phyloP scores from a whole-genome alignment of 2,888 invertebrate species.

The Beris morrisii region DNA sequence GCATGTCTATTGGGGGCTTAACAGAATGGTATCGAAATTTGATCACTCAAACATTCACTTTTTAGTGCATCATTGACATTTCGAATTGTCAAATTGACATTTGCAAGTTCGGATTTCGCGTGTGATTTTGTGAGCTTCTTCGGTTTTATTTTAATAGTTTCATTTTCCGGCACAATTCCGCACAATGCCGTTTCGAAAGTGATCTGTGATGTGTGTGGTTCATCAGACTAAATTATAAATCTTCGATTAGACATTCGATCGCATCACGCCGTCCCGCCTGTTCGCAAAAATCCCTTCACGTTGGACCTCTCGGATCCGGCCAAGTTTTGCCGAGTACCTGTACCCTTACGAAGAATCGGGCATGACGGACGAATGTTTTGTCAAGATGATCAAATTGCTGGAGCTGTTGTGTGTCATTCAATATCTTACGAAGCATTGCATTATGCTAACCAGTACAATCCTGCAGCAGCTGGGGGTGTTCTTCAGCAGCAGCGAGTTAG shows the following conservation, averaged over 20 bases:
- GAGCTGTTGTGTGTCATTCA: conserved; percentile 66
- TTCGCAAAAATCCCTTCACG: background rate
- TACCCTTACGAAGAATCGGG: conserved; percentile 13
- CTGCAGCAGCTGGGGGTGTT: conserved; percentile 76
- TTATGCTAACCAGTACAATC: conserved; percentile 71
- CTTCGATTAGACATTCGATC: background rate
- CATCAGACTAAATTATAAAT: too few relatives aligned
- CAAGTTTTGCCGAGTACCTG: conserved; percentile 58
- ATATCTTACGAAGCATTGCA: conserved; percentile 69
- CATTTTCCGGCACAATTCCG: too few relatives aligned
- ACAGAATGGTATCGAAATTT: too few relatives aligned
- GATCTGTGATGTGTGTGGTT: too few relatives aligned
- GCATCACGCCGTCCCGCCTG: background rate
- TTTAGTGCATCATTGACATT: too few relatives aligned
- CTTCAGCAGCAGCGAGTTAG: conserved; percentile 52
- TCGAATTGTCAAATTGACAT: too few relatives aligned
- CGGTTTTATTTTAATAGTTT: too few relatives aligned
- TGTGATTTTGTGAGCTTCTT: too few relatives aligned
- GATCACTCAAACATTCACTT: too few relatives aligned
- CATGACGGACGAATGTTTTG: conserved; percentile 41
- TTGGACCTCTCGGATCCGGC: conserved; percentile 16
- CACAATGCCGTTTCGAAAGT: too few relatives aligned
- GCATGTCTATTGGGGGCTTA: too few relatives aligned
- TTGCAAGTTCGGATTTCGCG: too few relatives aligned
- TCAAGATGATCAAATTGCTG: conserved; percentile 60